Percentiles rank a stretch among this genome's conserved stretches.
Evolutionary conservation across 2,113 vertebrate genomes (phyloP).

Genomic region (Cheilinus undulatus): DNA sequence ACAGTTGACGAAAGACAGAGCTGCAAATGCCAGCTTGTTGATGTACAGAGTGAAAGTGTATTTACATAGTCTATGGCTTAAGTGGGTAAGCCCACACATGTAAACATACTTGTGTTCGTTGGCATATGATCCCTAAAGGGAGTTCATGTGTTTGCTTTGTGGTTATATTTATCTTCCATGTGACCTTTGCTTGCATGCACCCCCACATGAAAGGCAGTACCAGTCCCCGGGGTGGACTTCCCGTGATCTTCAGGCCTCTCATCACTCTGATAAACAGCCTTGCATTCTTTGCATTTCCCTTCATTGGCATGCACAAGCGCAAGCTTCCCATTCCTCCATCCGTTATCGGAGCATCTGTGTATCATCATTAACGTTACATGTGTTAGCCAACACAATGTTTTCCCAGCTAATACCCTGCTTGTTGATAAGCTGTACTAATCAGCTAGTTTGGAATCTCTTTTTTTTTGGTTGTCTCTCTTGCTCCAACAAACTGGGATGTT

Average conservation of each 20-base stretch:
- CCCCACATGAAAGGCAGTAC: conserved; percentile 19
- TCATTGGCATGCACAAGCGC: conserved; percentile 67
- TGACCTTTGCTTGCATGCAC: conserved; percentile 58
- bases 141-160: conserved; percentile 24
- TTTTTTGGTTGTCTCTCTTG: conserved; percentile 12
- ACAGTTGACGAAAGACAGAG: conserved; percentile 47
- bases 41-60: conserved; percentile 24
- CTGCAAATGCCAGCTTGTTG: conserved; percentile 32
- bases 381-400: conserved; percentile 78
- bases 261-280: conserved; percentile 58
- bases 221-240: conserved; percentile 28
- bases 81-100: conserved; percentile 32
- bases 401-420: conserved; percentile 70
- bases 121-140: conserved; percentile 28
- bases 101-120: conserved; percentile 44
- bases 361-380: conserved; percentile 78
- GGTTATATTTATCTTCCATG: conserved; percentile 40
- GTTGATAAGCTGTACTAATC: conserved; percentile 78
- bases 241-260: conserved; percentile 36
- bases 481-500: conserved; percentile 64
- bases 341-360: conserved; percentile 78
- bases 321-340: conserved; percentile 48
- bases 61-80: conserved; percentile 50
- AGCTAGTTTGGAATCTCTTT: conserved; percentile 61
- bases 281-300: conserved; percentile 54